Percentiles rank a stretch among this genome's conserved stretches.
These are phyloP conservation scores for Euproctis similis DNA, from an alignment of 2,888 invertebrate species.

Conservation along the genomic window DNA sequence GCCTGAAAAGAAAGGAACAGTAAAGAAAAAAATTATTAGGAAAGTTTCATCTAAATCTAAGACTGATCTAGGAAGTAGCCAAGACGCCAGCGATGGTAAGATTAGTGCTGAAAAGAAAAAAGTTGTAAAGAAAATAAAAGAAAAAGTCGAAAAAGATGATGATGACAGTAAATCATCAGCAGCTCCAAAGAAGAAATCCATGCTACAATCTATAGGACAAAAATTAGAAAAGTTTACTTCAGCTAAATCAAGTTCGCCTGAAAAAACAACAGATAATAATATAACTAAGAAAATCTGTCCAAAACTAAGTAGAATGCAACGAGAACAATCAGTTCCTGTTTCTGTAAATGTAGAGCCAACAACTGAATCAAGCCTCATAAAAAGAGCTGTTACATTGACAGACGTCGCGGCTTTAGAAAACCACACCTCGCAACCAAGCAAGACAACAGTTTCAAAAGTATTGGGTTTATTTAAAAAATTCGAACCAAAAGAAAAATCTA, in stretches of 20 bases:
- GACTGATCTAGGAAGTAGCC: conserved; percentile 44
- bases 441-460: conserved; percentile 84
- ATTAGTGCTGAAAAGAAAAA: conserved; percentile 55
- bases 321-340: conserved; percentile 81
- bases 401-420: conserved; percentile 74
- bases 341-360: conserved; percentile 70
- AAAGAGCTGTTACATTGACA: conserved; percentile 83
- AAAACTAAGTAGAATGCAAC: conserved; percentile 74
- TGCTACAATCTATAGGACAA: conserved; percentile 86
- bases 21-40: conserved; percentile 64
- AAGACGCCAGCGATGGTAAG: conserved; percentile 45
- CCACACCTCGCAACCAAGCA: conserved; percentile 60
- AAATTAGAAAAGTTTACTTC: conserved; percentile 82
- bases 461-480: conserved; percentile 85
- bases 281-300: conserved; percentile 42
- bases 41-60: conserved; percentile 68
- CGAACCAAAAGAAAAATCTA: conserved; percentile 75
- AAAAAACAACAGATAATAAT: conserved; percentile 56
- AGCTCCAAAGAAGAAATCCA: conserved; percentile 77
- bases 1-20: conserved; percentile 54
- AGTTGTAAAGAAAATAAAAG: conserved; percentile 58
- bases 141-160: conserved; percentile 44
- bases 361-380: conserved; percentile 81
- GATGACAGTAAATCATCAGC: conserved; percentile 40
- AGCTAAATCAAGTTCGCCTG: conserved; percentile 64